Evolutionary conservation across 1,140 invertebrate species (phyloP), one percentile per base, ranked within the genome.

Genomic region (Parapsyche elsis): DNA sequence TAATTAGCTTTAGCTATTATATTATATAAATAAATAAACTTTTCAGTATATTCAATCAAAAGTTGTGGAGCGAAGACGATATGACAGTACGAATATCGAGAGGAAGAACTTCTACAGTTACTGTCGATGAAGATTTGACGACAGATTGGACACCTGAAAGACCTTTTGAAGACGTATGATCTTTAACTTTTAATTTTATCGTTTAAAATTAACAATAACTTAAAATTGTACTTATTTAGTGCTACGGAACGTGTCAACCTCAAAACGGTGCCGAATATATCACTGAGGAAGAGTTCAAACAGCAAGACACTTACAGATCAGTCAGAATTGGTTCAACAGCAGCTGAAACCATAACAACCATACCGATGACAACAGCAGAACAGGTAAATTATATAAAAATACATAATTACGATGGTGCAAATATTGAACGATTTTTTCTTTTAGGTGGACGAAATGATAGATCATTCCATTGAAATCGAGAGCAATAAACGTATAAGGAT

Each of bases 401-500:
- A 5, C 5, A 9, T 61, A 61, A 16, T 16, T 16, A 9, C 16
- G n/a, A 9, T 9, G 16, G n/a, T 61, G 7, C 5, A 16, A n/a
- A 38, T 70, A 23, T 38, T 46, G 23, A 46, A 70, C 23, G 38
- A 23, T 59, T 9, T 64, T 76, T 79, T 76, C 74, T 71, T 84
- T 0, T 92, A 97, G 89, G 92, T 97, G 26, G 94, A 96, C 84
- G 95, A 95, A 83, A 93, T 97, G 79, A 94, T 97, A 81, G 96
- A 97, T 83, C 92, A 95, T 82, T 94, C 92, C 77, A 97, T 98
- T 44, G 96, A 98, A 88, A 96, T 97, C 59, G 95, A 95, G 84
- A 97, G 95, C 80, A 98, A 98, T 86, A 96, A 97, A 84, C 90
- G 94, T 77, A 97, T 98, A 91, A 91, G 96, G 19, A 92, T 93